Evolutionary conservation across 2,113 vertebrate species (phyloP), one percentile per base, ranked within the genome.

Genomic region (Polyodon spathula): DNA sequence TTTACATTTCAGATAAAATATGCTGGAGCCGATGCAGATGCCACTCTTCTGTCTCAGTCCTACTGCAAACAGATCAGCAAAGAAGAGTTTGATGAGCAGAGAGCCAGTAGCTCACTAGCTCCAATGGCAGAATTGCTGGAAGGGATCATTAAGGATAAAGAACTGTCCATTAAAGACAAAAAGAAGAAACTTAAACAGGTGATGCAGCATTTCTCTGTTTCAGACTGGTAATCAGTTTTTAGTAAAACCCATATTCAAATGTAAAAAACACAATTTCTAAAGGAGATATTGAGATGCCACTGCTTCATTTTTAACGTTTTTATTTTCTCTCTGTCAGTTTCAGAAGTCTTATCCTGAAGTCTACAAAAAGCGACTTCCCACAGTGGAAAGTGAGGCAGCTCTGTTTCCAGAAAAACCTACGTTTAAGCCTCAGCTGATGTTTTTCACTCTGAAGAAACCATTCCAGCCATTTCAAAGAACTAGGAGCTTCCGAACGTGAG

Each of bases 401-500:
- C 61, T 88, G 1, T 86, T 92, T 71, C 82, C 85, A 40, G 89
- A 89, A 64, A 90, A 84, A 70, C 63, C 6, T n/a, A 88, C 80
- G 59, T 73, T 80, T 11, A 90, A 79, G 62, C 74, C 88, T 37
- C 84, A 88, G 51, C 67, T 91, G 58, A 74, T 88, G 56, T 78
- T 79, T 61, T 87, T 87, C 77, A 81, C 85, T 4, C 74, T 93
- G 8, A 92, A 79, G 81, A 90, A 84, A 43, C 83, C 90, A 62
- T 89, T 91, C 66, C 90, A 92, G 62, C 85, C 91, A 17, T 93
- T 93, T 82, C 85, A 91, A 59, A 88, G 91, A 77, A 93, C 89
- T 53, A 84, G 90, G 77, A 93, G 91, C 72, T 91, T 92, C 72
- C 80, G 89, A 2, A 87, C 90, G 83, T 93, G 76, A 75, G n/a